Percentiles rank a stretch among this genome's conserved stretches.
phyloP scores from a whole-genome alignment of 2,797 vertebrate genomes.

The Dipus sagitta region DNA sequence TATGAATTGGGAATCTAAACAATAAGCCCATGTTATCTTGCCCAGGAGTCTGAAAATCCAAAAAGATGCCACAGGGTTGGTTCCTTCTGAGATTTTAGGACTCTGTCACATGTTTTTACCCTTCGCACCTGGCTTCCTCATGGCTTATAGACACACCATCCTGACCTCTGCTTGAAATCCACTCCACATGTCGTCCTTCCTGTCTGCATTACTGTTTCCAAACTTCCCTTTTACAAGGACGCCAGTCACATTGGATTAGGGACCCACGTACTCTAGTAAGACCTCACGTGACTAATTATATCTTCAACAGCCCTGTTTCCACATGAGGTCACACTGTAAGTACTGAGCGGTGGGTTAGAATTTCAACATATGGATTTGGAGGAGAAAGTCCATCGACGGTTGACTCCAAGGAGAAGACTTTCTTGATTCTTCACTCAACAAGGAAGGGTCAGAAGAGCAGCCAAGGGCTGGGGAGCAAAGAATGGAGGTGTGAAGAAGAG shows the following conservation, averaged over 20 bases:
- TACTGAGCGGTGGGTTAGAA: neutral
- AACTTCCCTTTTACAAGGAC: neutral
- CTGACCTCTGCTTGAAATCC: neutral
- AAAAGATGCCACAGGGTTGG: neutral
- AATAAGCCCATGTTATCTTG: neutral
- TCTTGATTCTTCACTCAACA: constrained; percentile 1
- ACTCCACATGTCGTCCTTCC: rapidly evolving
- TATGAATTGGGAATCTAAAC: neutral
- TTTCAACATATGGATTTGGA: neutral
- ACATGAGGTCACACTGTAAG: neutral
- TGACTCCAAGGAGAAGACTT: neutral
- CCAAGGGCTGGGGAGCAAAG: neutral
- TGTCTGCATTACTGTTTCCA: neutral
- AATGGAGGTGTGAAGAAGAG: neutral
- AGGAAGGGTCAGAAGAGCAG: neutral
- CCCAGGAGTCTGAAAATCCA: neutral
- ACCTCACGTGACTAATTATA: neutral
- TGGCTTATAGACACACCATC: neutral
- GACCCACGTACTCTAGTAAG: neutral
- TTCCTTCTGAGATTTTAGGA: neutral
- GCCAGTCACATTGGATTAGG: neutral
- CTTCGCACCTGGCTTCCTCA: neutral
- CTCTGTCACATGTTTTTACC: rapidly evolving
- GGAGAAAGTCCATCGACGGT: neutral
- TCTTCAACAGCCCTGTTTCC: neutral